These are phyloP conservation scores for Gymnocephalus cernua DNA, from an alignment of 2,113 vertebrate genomes.

Conservation along the genomic window DNA sequence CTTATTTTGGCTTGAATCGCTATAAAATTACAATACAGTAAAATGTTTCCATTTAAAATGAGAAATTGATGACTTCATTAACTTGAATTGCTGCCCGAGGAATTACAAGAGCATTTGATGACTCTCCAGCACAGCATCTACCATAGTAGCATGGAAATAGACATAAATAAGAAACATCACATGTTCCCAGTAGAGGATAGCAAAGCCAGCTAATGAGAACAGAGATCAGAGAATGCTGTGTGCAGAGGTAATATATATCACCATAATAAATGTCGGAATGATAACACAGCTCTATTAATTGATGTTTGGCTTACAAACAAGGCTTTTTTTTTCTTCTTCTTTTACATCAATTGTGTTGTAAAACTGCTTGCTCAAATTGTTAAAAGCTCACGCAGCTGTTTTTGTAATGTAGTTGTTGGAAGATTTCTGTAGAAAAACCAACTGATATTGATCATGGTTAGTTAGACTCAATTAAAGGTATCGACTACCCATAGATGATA, in stretches of 20 bases:
- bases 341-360: neutral
- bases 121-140: conserved; percentile 3
- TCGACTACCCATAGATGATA: neutral
- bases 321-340: neutral
- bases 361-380: neutral
- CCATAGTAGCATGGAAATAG: neutral
- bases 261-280: neutral
- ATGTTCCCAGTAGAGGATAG: conserved; percentile 9
- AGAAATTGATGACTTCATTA: conserved; percentile 14
- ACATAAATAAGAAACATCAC: conserved; percentile 19
- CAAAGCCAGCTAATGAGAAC: conserved; percentile 23
- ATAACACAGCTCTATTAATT: neutral
- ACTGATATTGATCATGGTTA: neutral
- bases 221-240: conserved; percentile 25
- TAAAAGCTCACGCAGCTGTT: no score
- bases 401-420: no score
- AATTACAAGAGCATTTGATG: conserved; percentile 11
- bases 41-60: neutral
- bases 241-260: conserved; percentile 12
- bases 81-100: neutral
- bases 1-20: neutral
- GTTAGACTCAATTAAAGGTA: neutral
- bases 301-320: neutral
- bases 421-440: no score
- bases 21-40: neutral